Evolutionary conservation across 2,888 invertebrate species (phyloP).

Genomic region (Pollenia griseotomentosa): DNA sequence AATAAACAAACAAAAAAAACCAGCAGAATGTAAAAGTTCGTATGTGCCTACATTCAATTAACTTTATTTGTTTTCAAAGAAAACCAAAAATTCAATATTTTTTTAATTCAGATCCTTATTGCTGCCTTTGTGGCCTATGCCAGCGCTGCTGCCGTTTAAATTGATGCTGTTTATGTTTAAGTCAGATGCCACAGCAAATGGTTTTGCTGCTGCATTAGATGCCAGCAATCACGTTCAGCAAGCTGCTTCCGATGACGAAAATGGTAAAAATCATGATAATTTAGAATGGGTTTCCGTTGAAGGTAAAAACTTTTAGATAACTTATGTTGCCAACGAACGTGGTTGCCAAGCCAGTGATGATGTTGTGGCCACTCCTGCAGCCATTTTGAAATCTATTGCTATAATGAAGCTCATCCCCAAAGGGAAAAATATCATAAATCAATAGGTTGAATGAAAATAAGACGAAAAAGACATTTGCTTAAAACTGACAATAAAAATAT

Average conservation of each 20-base stretch:
- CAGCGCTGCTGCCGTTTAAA: conserved; percentile 34
- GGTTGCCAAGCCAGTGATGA: conserved; percentile 77
- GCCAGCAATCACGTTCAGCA: conserved; percentile 77
- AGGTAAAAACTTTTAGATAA: conserved; percentile 77
- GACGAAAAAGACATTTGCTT: background rate
- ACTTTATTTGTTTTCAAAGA: background rate
- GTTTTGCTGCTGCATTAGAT: conserved; percentile 76
- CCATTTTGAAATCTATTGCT: conserved; percentile 82
- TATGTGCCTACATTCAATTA: background rate
- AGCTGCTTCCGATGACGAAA: conserved; percentile 76
- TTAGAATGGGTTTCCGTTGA: conserved; percentile 80
- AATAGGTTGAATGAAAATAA: background rate
- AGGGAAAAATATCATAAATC: conserved; percentile 55
- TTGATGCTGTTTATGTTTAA: conserved; percentile 68
- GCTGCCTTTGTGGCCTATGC: conserved; percentile 76
- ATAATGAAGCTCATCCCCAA: conserved; percentile 84
- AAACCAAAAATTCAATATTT: background rate
- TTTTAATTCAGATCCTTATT: conserved; percentile 61
- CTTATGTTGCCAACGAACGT: conserved; percentile 80
- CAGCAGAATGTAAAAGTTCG: conserved; percentile 44
- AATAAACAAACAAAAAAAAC: background rate
- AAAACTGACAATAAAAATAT: too few relatives aligned
- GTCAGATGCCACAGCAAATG: conserved; percentile 78
- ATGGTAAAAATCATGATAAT: conserved; percentile 80
- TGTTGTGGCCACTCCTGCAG: conserved; percentile 75